Percentiles rank a stretch among this genome's conserved stretches.
Evolutionary conservation across 2,113 vertebrate species (phyloP).

Genomic region (Rhinolophus sinicus): DNA sequence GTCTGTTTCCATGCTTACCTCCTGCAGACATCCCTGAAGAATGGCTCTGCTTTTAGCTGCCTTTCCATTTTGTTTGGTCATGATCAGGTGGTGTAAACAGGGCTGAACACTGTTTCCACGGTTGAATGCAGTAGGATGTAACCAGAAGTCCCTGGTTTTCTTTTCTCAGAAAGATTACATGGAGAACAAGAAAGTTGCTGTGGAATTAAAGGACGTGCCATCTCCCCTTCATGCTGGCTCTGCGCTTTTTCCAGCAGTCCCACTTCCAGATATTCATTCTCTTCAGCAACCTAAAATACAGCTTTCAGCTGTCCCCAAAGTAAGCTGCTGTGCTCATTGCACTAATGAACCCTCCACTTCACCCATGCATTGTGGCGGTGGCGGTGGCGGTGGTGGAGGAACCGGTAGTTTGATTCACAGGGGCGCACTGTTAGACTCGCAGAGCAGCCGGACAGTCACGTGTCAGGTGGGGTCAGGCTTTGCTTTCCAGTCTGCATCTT

Average conservation of each 20-base stretch:
- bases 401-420: slow-evolving; percentile 86
- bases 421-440: slow-evolving; percentile 86
- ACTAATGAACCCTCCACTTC: slow-evolving; percentile 85
- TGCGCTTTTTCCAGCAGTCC: slow-evolving; percentile 87
- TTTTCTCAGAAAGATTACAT: slow-evolving; percentile 91
- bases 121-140: not conserved
- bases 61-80: not conserved
- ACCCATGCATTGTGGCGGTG: slow-evolving; percentile 85
- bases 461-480: slow-evolving; percentile 90
- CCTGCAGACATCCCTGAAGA: not conserved
- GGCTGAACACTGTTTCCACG: not conserved
- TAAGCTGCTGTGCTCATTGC: slow-evolving; percentile 95
- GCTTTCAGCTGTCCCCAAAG: slow-evolving; percentile 90
- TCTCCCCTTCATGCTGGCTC: slow-evolving; percentile 88
- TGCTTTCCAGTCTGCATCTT: slow-evolving; percentile 82
- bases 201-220: slow-evolving; percentile 94
- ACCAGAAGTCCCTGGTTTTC: slow-evolving; percentile 14
- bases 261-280: slow-evolving; percentile 88
- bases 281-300: slow-evolving; percentile 88
- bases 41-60: not conserved
- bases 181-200: slow-evolving; percentile 91
- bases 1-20: not conserved
- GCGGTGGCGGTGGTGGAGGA: slow-evolving; percentile 80
- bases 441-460: slow-evolving; percentile 86
- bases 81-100: not conserved